Evolutionary conservation across 2,797 vertebrate species (phyloP).

Genomic region (Chanos chanos): DNA sequence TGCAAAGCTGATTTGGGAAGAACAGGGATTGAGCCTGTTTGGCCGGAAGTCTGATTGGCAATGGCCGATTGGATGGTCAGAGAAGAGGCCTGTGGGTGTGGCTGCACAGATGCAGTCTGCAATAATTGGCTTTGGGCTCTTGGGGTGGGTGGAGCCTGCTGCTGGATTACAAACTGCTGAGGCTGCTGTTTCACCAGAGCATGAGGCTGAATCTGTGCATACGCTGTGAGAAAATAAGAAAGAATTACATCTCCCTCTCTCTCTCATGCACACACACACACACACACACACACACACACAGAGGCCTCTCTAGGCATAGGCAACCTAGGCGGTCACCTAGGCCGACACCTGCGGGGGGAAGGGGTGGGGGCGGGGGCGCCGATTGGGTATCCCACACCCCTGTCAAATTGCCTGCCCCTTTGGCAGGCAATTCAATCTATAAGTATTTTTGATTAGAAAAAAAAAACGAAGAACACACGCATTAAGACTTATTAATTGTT

Average conservation of each 20-base stretch:
- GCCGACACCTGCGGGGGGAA: no score
- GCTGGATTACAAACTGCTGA: slow-evolving; percentile 73
- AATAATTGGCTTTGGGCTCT: slow-evolving; percentile 68
- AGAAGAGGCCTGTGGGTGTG: slow-evolving; percentile 57
- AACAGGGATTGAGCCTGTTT: slow-evolving; percentile 49
- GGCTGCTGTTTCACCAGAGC: slow-evolving; percentile 77
- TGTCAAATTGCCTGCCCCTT: no score
- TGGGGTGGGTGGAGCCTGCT: slow-evolving; percentile 63
- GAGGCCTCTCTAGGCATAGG: no score
- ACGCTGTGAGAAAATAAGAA: slow-evolving; percentile 70
- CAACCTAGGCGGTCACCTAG: no score
- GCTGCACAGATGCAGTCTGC: slow-evolving; percentile 71
- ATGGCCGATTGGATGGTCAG: slow-evolving; percentile 33
- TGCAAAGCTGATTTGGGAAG: slow-evolving; percentile 61
- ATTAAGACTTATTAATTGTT: no score
- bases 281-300: slow-evolving; percentile 29
- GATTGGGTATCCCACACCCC: no score
- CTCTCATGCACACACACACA: slow-evolving; percentile 3
- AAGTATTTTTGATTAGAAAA: no score
- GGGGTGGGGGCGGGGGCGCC: no score
- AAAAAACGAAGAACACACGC: no score
- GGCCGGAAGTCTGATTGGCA: slow-evolving; percentile 41
- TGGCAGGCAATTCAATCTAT: no score
- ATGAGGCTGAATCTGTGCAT: slow-evolving; percentile 82
- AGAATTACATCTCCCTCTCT: no score